phyloP scores from a whole-genome alignment of 2,888 invertebrate genomes.

The Erebia aethiops region DNA sequence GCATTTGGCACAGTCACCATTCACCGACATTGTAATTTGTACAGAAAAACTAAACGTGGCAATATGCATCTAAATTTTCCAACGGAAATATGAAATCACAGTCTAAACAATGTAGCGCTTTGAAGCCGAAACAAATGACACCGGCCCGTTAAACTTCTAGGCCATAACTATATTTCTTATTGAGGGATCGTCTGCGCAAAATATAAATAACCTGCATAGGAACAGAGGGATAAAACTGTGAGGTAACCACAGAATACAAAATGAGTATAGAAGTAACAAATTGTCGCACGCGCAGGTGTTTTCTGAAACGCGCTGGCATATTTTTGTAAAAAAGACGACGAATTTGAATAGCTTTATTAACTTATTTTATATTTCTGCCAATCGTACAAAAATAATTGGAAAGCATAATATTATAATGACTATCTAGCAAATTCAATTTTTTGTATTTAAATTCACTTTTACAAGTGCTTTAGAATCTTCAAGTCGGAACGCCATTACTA shows the following conservation, averaged over 20 bases:
- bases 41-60: not conserved
- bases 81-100: constrained; percentile 19
- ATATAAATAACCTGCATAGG: constrained; percentile 18
- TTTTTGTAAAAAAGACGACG: too few relatives aligned
- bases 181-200: constrained; percentile 7
- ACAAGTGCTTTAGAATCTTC: too few relatives aligned
- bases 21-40: not conserved
- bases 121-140: constrained; percentile 14
- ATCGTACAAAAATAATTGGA: too few relatives aligned
- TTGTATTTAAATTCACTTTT: too few relatives aligned
- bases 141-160: not conserved
- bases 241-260: not conserved
- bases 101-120: constrained; percentile 17
- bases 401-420: too few relatives aligned
- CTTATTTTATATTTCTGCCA: too few relatives aligned
- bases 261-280: too few relatives aligned
- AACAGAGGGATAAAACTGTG: not conserved
- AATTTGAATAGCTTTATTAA: too few relatives aligned
- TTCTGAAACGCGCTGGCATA: too few relatives aligned
- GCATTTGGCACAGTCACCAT: not conserved
- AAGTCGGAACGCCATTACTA: too few relatives aligned
- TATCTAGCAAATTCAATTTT: too few relatives aligned
- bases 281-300: too few relatives aligned
- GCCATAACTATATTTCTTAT: constrained; percentile 17
- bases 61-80: constrained; percentile 7